Evolutionary conservation across 2,888 invertebrate species (phyloP), one percentile per base, ranked within the genome.

Genomic region (Melanchra persicariae): DNA sequence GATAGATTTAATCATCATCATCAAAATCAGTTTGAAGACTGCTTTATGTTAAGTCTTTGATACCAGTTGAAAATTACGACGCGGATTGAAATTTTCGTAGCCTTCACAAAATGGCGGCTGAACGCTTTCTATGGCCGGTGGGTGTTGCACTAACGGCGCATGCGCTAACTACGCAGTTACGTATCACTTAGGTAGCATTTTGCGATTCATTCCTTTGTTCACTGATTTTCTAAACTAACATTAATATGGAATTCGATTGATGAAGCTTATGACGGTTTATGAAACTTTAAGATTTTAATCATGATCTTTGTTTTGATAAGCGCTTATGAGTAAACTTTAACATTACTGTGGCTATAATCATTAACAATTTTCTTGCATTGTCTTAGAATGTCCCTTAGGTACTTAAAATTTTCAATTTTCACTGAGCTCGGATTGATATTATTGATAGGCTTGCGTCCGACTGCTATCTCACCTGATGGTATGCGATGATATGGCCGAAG

Each of bases 101-200:
- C 17, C 10, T 15, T 17, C 12, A 26, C 58, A 69, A 74, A 77
- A 77, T 77, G 34, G 54, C 45, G 49, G 22, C 34, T 19, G 22
- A 47, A 45, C 40, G 47, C 55, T n/a, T 30, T 30, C 1, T 12
- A 61, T 45, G 30, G 3, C 8, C 22, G 7, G 7, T 52, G 15
- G 19, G 26, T 17, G 45, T n/a, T 45, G 70, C 49, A 57, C 4
- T 45, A 51, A 61, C 26, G 9, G 49, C 49, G 49, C 60, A 60
- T 69, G 37, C 6, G 6, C 24, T 24, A 43, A 49, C n/a, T 51
- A 15, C 12, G 55, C n/a, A 22, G 22, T 37, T 43, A 26, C 34
- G 12, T n/a, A 45, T 24, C n/a, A 19, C 19, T 58, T 58, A 24
- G 15, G 43, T 17, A 30, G 37, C 49, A 15, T 37, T 12, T n/a